Evolutionary conservation across 2,113 vertebrate species (phyloP).

Genomic region (Monopterus albus): DNA sequence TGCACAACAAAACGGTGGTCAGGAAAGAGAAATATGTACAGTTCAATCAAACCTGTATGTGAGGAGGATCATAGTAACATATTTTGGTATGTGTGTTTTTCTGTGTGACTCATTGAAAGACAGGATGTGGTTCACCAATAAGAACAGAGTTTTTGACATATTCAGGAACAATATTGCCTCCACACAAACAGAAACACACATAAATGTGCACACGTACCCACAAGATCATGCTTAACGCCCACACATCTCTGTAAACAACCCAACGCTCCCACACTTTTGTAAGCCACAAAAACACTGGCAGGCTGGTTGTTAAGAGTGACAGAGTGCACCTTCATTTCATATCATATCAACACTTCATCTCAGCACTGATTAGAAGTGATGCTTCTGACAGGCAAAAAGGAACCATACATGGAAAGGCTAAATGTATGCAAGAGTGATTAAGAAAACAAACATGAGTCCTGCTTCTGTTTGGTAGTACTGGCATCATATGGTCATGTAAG

Average conservation of each 20-base stretch:
- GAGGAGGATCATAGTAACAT: slow-evolving; percentile 18
- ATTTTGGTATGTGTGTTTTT: slow-evolving; percentile 52
- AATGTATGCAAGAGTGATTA: slow-evolving; percentile 1
- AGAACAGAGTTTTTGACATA: slow-evolving; percentile 55
- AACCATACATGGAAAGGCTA: neutral
- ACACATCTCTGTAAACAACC: slow-evolving; percentile 73
- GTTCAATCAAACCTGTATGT: slow-evolving; percentile 14
- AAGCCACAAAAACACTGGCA: slow-evolving; percentile 58
- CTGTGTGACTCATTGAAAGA: slow-evolving; percentile 62
- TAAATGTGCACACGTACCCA: slow-evolving; percentile 49
- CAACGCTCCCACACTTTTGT: slow-evolving; percentile 64
- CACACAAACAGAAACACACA: slow-evolving; percentile 67
- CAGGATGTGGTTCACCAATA: slow-evolving; percentile 70
- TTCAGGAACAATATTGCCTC: slow-evolving; percentile 61
- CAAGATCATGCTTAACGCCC: slow-evolving; percentile 65
- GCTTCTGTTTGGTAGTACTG: neutral
- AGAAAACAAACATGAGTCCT: slow-evolving; percentile 21
- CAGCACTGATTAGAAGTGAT: slow-evolving; percentile 51
- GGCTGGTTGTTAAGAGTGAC: slow-evolving; percentile 61
- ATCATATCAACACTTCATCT: slow-evolving; percentile 59
- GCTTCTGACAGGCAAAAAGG: slow-evolving; percentile 33
- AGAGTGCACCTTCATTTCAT: slow-evolving; percentile 53
- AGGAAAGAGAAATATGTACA: slow-evolving; percentile 3
- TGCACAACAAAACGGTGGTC: slow-evolving; percentile 3
- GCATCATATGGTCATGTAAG: slow-evolving; percentile 21